Base-by-base conservation (phyloP, 2,888 invertebrate species). In the Zygaena filipendulae region DNA sequence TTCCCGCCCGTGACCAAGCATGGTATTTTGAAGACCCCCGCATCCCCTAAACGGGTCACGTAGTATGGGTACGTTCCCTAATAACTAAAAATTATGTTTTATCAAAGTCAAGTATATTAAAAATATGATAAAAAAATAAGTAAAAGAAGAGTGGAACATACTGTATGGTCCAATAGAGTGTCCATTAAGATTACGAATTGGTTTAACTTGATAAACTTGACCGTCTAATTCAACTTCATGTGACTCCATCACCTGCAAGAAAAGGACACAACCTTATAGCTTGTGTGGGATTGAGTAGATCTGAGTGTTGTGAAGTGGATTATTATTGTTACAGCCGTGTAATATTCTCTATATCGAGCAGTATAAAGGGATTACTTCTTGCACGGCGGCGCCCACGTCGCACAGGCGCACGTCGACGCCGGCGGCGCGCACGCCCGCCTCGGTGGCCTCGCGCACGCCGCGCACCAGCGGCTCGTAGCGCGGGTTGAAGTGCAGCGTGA, bases 131-230 rank as follows among this genome's bases (percentile, higher is more conserved):
- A n/a, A n/a, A n/a, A n/a, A n/a, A n/a, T n/a, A n/a, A n/a, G n/a
- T n/a, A n/a, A n/a, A 16, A 16, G 16, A 6, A 16, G 7, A 16
- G 4, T 16, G 16, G 7, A 6, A 81, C 87, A 86, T 74, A 90
- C 95, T 88, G 68, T 99, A 99, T n/a, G 95, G 97, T 37, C 95
- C 93, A 52, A 99, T 97, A n/a, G 97, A 97, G 69, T 99, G 99
- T 1, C 99, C 99, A 69, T 99, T 99, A 40, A 99, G 84, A 81
- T 99, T 99, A 38, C 98, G 86, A 54, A 99, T 99, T 4, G 97
- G 92, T 74, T 97, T 98, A 16, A 99, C 91, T 69, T 90, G 95
- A 74, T 95, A 97, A 7, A 91, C 91, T 74, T 95, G 95, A 18
- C 99, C 98, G 66, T 98, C 95, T 30, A 99, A 66, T 66, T 98